Conservation (phyloP, 2,888 invertebrate species). For the Bhutanitis thaidina region DNA sequence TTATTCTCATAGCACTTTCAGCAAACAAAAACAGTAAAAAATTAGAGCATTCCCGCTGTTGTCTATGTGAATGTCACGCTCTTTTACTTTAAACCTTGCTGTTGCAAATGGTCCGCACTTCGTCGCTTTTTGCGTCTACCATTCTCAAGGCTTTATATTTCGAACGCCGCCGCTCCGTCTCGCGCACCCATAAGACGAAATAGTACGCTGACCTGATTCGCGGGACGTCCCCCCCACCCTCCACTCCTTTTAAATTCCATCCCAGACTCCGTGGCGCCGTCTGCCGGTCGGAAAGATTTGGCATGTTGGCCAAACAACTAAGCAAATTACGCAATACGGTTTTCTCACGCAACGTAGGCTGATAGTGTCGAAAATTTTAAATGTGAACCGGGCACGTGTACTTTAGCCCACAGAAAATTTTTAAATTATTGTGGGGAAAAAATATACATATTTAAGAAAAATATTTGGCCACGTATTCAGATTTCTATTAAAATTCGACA, state of each 20-base stretch:
- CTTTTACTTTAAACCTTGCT: slow-evolving; percentile 17
- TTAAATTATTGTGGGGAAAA: no score
- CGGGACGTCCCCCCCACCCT: slow-evolving; percentile 24
- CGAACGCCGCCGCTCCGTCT: slow-evolving; percentile 48
- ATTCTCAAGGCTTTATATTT: slow-evolving; percentile 12
- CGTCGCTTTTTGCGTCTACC: slow-evolving; percentile 11
- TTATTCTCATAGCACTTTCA: slow-evolving; percentile 12
- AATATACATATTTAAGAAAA: no score
- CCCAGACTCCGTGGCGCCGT: slow-evolving; percentile 51
- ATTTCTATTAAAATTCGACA: no score
- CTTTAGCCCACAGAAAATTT: no score
- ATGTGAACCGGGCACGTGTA: not conserved
- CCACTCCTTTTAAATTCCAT: slow-evolving; percentile 18
- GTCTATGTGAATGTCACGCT: slow-evolving; percentile 14
- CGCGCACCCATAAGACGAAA: slow-evolving; percentile 35
- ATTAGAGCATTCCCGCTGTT: slow-evolving; percentile 16
- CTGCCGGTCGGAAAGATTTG: slow-evolving; percentile 21
- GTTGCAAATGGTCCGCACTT: slow-evolving; percentile 15
- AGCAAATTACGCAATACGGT: slow-evolving; percentile 27
- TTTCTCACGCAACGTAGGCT: not conserved
- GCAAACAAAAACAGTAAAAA: slow-evolving; percentile 15
- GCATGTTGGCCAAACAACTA: slow-evolving; percentile 27
- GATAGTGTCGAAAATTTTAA: not conserved
- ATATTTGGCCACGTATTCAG: no score
- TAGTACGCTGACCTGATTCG: slow-evolving; percentile 57